phyloP scores from a whole-genome alignment of 2,113 vertebrate species.

The Melanerpes aurifrons region DNA sequence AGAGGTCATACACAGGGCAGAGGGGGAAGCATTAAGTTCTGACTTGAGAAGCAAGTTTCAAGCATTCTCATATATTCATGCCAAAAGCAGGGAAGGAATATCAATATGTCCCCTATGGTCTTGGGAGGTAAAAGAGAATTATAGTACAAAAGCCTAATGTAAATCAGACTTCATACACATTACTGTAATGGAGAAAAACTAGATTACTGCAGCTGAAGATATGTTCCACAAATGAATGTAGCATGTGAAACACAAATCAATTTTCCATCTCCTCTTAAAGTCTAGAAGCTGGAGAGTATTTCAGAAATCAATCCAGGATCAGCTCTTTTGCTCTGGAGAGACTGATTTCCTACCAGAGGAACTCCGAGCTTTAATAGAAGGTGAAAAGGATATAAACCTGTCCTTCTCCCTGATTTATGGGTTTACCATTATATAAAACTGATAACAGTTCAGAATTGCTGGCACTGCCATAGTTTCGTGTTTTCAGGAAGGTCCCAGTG shows the following conservation, averaged over 20 bases:
- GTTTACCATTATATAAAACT: slow-evolving; percentile 13
- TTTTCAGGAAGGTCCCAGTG: neutral
- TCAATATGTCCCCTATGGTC: neutral
- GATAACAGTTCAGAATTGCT: neutral
- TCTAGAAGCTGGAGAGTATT: neutral
- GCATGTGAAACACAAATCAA: slow-evolving; percentile 17
- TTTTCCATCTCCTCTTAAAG: slow-evolving; percentile 36
- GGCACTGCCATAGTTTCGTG: neutral
- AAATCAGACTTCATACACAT: slow-evolving; percentile 31
- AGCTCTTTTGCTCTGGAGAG: neutral
- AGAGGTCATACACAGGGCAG: neutral
- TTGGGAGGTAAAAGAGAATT: slow-evolving; percentile 9
- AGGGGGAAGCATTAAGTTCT: neutral
- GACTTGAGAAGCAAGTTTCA: slow-evolving; percentile 10
- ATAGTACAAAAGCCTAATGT: slow-evolving; percentile 14
- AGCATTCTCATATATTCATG: neutral
- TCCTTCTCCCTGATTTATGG: neutral
- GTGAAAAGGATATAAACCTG: slow-evolving; percentile 2
- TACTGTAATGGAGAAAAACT: neutral
- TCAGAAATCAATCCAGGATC: slow-evolving; percentile 35
- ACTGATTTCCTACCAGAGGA: slow-evolving; percentile 12
- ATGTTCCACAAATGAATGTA: neutral
- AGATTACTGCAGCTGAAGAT: neutral
- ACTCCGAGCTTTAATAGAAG: slow-evolving; percentile 1
- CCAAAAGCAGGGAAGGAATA: neutral